phyloP scores from a whole-genome alignment of 2,888 invertebrate genomes.

The Carcina quercana region DNA sequence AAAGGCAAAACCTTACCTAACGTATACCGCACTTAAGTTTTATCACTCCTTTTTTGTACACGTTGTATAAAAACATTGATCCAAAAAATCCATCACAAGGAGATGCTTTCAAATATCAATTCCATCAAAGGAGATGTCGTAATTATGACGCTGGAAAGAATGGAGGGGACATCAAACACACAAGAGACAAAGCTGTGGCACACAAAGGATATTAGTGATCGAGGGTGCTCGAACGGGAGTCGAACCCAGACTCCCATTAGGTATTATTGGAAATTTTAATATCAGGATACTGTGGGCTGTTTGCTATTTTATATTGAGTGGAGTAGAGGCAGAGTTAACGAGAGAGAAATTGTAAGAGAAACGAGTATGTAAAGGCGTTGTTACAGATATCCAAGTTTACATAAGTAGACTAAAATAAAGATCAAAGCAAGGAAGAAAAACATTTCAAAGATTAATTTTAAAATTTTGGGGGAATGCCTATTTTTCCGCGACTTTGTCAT shows the following conservation, averaged over 20 bases:
- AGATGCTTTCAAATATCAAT: constrained; percentile 5
- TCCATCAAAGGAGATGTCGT: constrained; percentile 34
- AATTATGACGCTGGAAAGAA: constrained; percentile 53
- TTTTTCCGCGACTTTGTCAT: no score
- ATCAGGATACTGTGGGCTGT: constrained; percentile 69
- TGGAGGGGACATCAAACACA: constrained; percentile 51
- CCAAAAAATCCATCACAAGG: background rate
- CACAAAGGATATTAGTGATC: constrained; percentile 50
- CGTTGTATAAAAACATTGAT: background rate
- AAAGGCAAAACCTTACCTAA: no score
- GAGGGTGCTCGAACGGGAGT: constrained; percentile 31
- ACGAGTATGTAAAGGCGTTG: no score
- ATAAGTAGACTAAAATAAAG: no score
- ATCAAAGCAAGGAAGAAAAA: no score
- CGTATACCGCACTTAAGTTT: no score
- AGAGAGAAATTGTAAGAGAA: no score
- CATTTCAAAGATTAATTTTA: no score
- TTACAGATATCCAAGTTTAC: no score
- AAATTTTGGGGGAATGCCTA: no score
- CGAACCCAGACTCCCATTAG: constrained; percentile 69
- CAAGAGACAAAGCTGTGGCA: constrained; percentile 46
- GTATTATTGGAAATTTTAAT: constrained; percentile 75
- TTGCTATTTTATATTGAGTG: no score
- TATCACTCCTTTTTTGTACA: background rate
- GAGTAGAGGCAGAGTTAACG: no score